These are phyloP conservation scores for Poeciliopsis gracilis DNA, from an alignment of 2,797 vertebrate species.

Conservation along the genomic window DNA sequence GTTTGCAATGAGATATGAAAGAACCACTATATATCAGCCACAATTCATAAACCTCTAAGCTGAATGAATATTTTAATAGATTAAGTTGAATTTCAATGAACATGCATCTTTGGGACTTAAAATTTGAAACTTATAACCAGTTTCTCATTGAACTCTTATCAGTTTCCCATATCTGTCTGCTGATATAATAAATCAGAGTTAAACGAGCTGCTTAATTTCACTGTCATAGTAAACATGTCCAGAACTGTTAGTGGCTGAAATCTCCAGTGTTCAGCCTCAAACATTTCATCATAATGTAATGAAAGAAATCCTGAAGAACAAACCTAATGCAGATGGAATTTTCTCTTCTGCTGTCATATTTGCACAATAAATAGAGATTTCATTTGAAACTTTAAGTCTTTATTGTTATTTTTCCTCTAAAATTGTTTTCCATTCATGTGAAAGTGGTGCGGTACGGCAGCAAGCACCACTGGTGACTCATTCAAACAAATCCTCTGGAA, in stretches of 20 bases:
- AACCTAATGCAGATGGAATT: background rate
- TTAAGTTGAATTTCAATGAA: background rate
- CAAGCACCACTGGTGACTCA: background rate
- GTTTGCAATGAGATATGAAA: background rate
- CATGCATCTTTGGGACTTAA: background rate
- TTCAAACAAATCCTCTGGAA: background rate
- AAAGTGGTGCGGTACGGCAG: background rate
- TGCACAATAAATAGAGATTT: background rate
- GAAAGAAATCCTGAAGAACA: background rate
- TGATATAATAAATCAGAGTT: background rate
- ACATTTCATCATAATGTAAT: background rate
- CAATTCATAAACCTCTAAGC: background rate
- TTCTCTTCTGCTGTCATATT: background rate
- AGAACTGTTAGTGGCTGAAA: background rate
- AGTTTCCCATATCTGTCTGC: background rate
- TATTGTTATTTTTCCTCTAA: background rate
- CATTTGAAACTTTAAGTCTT: background rate
- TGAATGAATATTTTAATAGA: background rate
- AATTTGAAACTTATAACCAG: background rate
- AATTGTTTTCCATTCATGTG: background rate
- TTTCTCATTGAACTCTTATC: background rate
- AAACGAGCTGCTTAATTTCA: background rate
- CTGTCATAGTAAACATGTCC: background rate
- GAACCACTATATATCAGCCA: background rate
- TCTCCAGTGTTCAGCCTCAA: background rate